Evolutionary conservation across 2,113 vertebrate species (phyloP), one percentile per base, ranked within the genome.

Genomic region (Sinocyclocheilus grahami): DNA sequence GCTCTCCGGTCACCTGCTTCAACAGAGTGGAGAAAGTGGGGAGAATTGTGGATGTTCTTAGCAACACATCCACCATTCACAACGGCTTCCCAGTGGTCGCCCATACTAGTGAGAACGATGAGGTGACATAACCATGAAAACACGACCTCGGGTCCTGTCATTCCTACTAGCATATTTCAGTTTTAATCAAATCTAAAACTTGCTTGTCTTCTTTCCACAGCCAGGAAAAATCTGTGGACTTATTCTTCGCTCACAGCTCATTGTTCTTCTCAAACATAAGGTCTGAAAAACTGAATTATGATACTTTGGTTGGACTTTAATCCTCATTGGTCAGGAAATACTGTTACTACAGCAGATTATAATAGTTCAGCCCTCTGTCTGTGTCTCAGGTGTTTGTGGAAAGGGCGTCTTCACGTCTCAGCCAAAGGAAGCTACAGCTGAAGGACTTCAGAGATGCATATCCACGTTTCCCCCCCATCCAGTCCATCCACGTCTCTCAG

Each of bases 381-480:
- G 53, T 82, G 53, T 1, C 12, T 0, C 85, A 99, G 98, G 96
- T 98, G 86, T 99, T 99, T 87, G 95, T 99, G 84, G 98, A 99
- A 90, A 93, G 98, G 78, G 95, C 96, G 37, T 95, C 90, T 69
- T 94, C 96, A 77, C 95, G 91, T 78, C 89, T 97, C 85, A 94
- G 92, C 42, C 96, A 95, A 75, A 94, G 96, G 86, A 96, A 95
- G 53, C 94, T 99, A 89, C 96, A 96, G 92, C 93, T 99, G 85
- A 99, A 99, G 94, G 98, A 99, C 91, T 99, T 99, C 90, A 95
- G 98, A 3, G 98, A 99, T 0, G 98, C 98, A 51, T 99, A 99
- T 87, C 98, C 98, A 0, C 97, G 98, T 87, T 99, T 99, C 88
- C 98, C 98, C 0, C 98, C 98, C 0, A 99, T 99, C 90, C 98